These are phyloP conservation scores for Sebastiscus tertius DNA, from an alignment of 2,797 vertebrate genomes.

Conservation along the genomic window DNA sequence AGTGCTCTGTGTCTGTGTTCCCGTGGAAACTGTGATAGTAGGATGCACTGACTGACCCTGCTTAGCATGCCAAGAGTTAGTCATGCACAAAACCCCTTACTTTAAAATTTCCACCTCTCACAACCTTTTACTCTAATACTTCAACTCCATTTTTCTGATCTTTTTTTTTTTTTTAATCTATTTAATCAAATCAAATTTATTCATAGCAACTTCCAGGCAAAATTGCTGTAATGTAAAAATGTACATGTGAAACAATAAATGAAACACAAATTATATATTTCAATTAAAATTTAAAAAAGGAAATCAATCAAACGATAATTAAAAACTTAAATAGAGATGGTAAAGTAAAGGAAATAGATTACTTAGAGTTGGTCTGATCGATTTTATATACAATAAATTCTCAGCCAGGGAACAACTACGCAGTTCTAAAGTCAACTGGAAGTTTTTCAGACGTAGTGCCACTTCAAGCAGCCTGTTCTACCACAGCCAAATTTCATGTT, in stretches of 20 bases:
- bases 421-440: not conserved
- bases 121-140: not conserved
- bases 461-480: not conserved
- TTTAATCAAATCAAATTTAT: not conserved
- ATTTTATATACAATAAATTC: not conserved
- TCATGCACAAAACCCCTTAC: conserved; percentile 7
- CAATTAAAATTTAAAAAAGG: not conserved
- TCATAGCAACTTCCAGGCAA: not conserved
- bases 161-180: not conserved
- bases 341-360: not conserved
- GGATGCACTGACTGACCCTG: conserved; percentile 52
- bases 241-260: not conserved
- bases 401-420: not conserved
- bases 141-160: not conserved
- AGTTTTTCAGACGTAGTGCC: not conserved
- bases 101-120: not conserved
- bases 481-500: not conserved
- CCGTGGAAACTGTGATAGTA: conserved; percentile 72
- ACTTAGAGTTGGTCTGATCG: not conserved
- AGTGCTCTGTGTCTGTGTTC: conserved; percentile 60
- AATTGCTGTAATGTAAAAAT: not conserved
- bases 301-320: not conserved
- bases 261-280: not conserved
- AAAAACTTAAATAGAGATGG: not conserved
- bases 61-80: conserved; percentile 52